Evolutionary conservation across 2,888 invertebrate genomes (phyloP).

Genomic region (Pyrrhia umbra): DNA sequence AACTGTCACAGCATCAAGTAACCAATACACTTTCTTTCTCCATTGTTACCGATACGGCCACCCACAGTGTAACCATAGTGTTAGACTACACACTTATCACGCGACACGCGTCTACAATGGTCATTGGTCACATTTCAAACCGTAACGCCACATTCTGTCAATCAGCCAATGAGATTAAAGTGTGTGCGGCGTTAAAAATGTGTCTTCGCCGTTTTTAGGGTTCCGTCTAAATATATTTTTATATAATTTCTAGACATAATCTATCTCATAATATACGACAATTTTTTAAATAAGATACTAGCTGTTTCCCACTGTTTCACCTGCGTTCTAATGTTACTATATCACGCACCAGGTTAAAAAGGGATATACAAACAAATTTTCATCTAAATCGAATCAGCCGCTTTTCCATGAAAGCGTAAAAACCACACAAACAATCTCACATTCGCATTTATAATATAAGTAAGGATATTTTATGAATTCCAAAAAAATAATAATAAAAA

Average conservation of each 20-base stretch:
- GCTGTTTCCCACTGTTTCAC: too few relatives aligned
- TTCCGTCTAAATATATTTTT: neutral
- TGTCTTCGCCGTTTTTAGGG: neutral
- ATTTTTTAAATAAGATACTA: neutral
- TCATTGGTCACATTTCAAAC: conserved; percentile 10
- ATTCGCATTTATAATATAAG: too few relatives aligned
- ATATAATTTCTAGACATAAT: too few relatives aligned
- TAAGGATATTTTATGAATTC: too few relatives aligned
- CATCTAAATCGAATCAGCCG: too few relatives aligned
- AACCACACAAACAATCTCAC: too few relatives aligned
- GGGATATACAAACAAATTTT: too few relatives aligned
- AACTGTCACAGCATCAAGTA: conserved; percentile 52
- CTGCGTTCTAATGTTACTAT: too few relatives aligned
- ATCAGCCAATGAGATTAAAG: conserved; percentile 9
- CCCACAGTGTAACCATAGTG: conserved; percentile 64
- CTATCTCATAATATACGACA: too few relatives aligned
- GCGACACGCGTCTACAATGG: neutral
- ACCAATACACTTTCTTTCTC: conserved; percentile 60
- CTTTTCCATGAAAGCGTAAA: too few relatives aligned
- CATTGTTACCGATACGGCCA: conserved; percentile 66
- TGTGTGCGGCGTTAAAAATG: conserved; percentile 1
- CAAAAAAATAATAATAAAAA: too few relatives aligned
- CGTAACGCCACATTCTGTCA: neutral
- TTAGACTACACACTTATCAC: conserved; percentile 10
- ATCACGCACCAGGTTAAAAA: too few relatives aligned